Evolutionary conservation across 1,140 invertebrate genomes (phyloP).

Genomic region (Marisa cornuarietis): DNA sequence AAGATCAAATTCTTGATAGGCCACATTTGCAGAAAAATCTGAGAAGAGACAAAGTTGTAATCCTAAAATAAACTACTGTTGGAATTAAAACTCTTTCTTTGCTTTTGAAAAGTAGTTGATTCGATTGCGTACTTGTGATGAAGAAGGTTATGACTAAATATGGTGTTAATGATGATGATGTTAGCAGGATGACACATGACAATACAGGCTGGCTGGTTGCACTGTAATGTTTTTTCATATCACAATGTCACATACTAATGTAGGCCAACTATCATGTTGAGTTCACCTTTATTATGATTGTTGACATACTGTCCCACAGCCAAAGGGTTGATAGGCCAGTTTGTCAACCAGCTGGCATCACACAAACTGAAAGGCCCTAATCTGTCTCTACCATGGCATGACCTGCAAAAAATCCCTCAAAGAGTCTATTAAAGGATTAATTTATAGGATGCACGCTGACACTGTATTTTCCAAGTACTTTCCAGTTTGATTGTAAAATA

Average conservation of each 20-base stretch:
- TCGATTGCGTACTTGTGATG: too few species aligned
- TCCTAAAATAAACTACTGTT: too few species aligned
- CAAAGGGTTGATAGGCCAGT: conserved; percentile 63
- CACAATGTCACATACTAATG: neutral
- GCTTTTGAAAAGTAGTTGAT: too few species aligned
- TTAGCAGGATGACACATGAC: neutral
- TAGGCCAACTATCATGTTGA: neutral
- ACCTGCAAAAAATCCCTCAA: conserved; percentile 47
- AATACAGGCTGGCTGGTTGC: neutral
- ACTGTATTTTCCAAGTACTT: too few species aligned
- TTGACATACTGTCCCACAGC: conserved; percentile 70
- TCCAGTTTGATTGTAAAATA: too few species aligned
- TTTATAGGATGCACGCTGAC: too few species aligned
- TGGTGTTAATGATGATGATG: neutral
- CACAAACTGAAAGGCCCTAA: conserved; percentile 57
- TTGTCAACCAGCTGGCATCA: conserved; percentile 67
- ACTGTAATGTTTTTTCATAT: neutral
- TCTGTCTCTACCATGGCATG: conserved; percentile 65
- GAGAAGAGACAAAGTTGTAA: conserved; percentile 12
- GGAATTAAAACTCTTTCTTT: too few species aligned
- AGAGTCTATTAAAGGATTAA: neutral
- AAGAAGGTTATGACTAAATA: too few species aligned
- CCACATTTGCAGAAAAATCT: conserved; percentile 61
- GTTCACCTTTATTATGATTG: conserved; percentile 62
- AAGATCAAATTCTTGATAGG: conserved; percentile 62